Base-by-base conservation (phyloP, 2,888 invertebrate genomes). In the Stictocephala bisonia region DNA sequence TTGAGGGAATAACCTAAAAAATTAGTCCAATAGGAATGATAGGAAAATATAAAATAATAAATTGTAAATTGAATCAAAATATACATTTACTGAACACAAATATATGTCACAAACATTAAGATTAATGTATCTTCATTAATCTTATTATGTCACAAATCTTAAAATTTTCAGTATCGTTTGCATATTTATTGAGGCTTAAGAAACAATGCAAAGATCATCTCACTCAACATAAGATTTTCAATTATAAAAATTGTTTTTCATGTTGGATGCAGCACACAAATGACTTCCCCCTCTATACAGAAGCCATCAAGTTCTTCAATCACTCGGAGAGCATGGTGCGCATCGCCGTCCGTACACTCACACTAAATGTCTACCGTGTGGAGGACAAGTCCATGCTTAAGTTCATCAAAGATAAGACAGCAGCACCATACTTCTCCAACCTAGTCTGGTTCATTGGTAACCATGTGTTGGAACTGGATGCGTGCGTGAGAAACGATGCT, bases 281-380 rank as follows among this genome's bases (percentile, higher is more conserved):
- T 86, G 99, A 99, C 85, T 99, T 99, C 85, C 99, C 99, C 4
- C 86, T 99, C 18, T 99, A 99, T 83, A 99, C 99, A 1, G 99
- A 99, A 86, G 98, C 98, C 35, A 97, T 99, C 75, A 99, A 99
- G 85, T 98, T 99, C 86, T 99, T 99, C 86, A 98, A 99, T 84
- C 99, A 99, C 85, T 92, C 95, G 0, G 99, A 99, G 85, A 95
- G 96, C 40, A 99, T 99, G 99, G 99, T 99, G 35, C 90, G 99
- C 58, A 99, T 99, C 79, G 99, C 99, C 1, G 99, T 99, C 13
- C 88, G 99, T 74, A 99, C 99, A 11, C 89, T 99, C 76, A 97
- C 99, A 0, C 87, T 99, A 48, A 99, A 99, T 85, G 98, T 99
- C 0, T 99, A 97, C 82, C 87, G 90, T 85, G 97, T 98, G 35